Evolutionary conservation across 1,140 invertebrate species (phyloP), one percentile per base, ranked within the genome.

Genomic region (Latrodectus geometricus): DNA sequence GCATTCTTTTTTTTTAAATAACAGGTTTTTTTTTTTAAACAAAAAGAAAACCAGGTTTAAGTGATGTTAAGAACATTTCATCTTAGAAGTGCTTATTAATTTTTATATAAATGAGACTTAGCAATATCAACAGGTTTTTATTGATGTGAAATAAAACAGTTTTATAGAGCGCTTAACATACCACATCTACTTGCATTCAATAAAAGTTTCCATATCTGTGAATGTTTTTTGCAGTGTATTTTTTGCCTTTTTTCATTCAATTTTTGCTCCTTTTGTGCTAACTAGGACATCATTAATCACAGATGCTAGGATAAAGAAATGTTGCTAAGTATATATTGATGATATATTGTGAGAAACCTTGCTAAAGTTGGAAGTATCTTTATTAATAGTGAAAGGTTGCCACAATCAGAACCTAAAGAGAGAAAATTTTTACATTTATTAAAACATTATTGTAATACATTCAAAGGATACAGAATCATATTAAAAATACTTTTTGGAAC

Each of bases 291-390:
- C 23, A 21, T 23, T 54, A 73, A 82, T 82, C 79, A 82, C 79
- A 82, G 69, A 61, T 50, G 14, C 50, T 52, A 48, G 35, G 50
- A 82, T 50, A 54, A 50, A 73, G 50, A 82, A 70, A 61, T 11
- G 48, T 82, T 82, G 79, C 79, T 82, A 82, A 82, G 79, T 82
- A 73, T 73, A 82, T 54, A 82, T 72, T 72, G 68, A 80, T 80
- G 77, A 61, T 56, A 76, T 76, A 54, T 17, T 54, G 48, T 52
- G 50, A 54, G 21, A 76, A 52, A 76, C 5, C 17, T 61, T 17
- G 9, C n/a, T 50, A 56, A 23, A 23, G 4, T 76, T 54, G 74
- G 9, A 52, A 76, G 21, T 61, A 48, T 61, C 50, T 15, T 15
- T 61, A n/a, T 73, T 48, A 21, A 20, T 12, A 23, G 20, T 20